Evolutionary conservation across 2,113 vertebrate genomes (phyloP).

Genomic region (Poeciliopsis occidentalis): DNA sequence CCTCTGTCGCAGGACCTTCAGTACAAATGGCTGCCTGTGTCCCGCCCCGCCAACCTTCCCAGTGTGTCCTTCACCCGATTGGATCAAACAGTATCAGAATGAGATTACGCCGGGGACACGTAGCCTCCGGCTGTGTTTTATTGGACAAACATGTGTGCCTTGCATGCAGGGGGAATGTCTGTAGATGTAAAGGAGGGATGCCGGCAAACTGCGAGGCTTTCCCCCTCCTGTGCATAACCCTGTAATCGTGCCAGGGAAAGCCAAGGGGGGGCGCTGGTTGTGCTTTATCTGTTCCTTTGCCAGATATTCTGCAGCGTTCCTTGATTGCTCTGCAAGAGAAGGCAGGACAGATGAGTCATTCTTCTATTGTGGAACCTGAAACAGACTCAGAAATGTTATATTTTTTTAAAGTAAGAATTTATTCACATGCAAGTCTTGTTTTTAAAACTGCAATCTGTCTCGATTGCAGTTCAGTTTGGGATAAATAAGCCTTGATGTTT

Average conservation of each 20-base stretch:
- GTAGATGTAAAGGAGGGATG: constrained; percentile 12
- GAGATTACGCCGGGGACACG: background rate
- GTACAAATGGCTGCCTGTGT: constrained; percentile 77
- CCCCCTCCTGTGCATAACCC: constrained; percentile 30
- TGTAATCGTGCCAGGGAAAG: constrained; percentile 43
- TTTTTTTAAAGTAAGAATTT: background rate
- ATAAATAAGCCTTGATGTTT: background rate
- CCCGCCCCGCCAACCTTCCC: constrained; percentile 51
- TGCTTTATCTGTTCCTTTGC: constrained; percentile 29
- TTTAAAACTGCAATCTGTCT: background rate
- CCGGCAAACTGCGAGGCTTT: constrained; percentile 27
- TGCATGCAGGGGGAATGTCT: constrained; percentile 1
- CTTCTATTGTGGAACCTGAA: constrained; percentile 16
- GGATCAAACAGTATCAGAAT: constrained; percentile 22
- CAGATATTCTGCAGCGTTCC: constrained; percentile 40
- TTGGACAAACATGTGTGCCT: background rate
- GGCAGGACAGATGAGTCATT: constrained; percentile 35
- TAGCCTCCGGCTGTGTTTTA: background rate
- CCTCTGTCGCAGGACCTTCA: constrained; percentile 60
- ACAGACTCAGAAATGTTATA: background rate
- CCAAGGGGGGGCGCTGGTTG: constrained; percentile 32
- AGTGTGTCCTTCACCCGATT: constrained; percentile 53
- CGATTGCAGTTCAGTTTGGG: background rate
- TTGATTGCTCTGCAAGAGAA: constrained; percentile 23
- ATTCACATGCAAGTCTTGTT: background rate